These are phyloP conservation scores for Chinchilla lanigera DNA, from an alignment of 2,113 vertebrate species.

Conservation along the genomic window DNA sequence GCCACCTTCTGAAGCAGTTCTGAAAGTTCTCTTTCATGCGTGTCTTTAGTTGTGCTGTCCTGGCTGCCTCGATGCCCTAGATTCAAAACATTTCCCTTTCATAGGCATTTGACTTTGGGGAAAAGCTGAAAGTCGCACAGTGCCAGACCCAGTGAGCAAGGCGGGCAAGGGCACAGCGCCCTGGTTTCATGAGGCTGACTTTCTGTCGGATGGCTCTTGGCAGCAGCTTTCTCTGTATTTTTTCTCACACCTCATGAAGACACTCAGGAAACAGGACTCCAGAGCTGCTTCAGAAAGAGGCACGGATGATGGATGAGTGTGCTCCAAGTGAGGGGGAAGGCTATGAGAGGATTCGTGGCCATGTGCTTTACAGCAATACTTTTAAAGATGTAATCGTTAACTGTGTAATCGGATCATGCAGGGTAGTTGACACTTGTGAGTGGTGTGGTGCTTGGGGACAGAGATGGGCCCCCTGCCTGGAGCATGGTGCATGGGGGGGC, in stretches of 20 bases:
- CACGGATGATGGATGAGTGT: not conserved
- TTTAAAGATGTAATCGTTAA: not conserved
- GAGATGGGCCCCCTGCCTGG: accelerated
- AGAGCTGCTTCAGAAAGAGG: not conserved
- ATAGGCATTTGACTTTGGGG: not conserved
- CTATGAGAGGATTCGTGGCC: not conserved
- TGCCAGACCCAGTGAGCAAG: not conserved
- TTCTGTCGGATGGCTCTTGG: not conserved
- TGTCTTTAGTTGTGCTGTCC: not conserved
- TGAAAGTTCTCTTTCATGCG: not conserved
- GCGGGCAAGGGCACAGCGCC: accelerated
- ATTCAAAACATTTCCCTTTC: not conserved
- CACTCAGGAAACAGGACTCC: not conserved
- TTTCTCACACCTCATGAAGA: not conserved
- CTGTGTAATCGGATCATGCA: not conserved
- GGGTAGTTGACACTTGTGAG: not conserved
- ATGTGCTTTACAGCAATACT: not conserved
- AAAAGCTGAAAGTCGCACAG: not conserved
- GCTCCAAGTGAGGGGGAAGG: not conserved
- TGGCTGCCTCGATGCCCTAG: not conserved
- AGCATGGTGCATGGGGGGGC: accelerated
- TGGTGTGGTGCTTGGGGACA: not conserved
- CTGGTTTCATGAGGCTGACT: not conserved
- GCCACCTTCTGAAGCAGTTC: not conserved
- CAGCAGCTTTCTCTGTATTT: not conserved